Base-by-base conservation (phyloP, 2,888 invertebrate species). In the Tachina fera region DNA sequence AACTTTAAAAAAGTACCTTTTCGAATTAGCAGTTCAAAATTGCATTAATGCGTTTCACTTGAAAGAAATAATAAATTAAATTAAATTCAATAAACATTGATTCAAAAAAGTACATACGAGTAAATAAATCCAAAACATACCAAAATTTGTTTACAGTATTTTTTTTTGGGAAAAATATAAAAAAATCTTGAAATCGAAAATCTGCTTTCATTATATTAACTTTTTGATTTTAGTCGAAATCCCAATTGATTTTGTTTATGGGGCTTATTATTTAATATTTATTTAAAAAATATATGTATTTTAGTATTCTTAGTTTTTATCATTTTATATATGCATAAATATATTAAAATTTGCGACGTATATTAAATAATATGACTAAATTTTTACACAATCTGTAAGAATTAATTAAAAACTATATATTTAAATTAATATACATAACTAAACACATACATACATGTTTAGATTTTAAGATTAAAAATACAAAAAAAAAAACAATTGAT, bases 21-120 rank as follows among this genome's bases (percentile, higher is more conserved):
- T 87, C 89, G 90, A 91, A 91, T 90, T 90, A 90, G 92, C 92
- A 92, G 92, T 92, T 92, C 91, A 91, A 92, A 92, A 92, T 92
- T 92, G 90, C 90, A 88, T 89, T 87, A 80, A 81, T 78, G 85
- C 81, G 85, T 85, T 85, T 85, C 85, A 85, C 82, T 68, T 85
- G 49, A 67, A 60, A 84, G 43, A 77, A 72, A 68, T 74, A 60
- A 60, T 47, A 47, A 2, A 60, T 51, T 58, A 67, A 81, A 81
- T 31, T 8, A 56, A 80, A 65, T 58, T 61, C 39, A 49, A 53
- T 60, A 79, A 53, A 81, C n/a, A 49, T 70, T 85, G 67, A 19
- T 67, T 70, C 61, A 22, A 78, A 68, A 22, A 78, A 68, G 61
- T 41, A 77, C 19, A 45, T 65, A 56, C 61, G 45, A 82, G 53